A percentile compares a stretch with the other conserved stretches of the same genome.
Evolutionary conservation across 2,888 invertebrate species (phyloP).

Genomic region (Andrena fulva): DNA sequence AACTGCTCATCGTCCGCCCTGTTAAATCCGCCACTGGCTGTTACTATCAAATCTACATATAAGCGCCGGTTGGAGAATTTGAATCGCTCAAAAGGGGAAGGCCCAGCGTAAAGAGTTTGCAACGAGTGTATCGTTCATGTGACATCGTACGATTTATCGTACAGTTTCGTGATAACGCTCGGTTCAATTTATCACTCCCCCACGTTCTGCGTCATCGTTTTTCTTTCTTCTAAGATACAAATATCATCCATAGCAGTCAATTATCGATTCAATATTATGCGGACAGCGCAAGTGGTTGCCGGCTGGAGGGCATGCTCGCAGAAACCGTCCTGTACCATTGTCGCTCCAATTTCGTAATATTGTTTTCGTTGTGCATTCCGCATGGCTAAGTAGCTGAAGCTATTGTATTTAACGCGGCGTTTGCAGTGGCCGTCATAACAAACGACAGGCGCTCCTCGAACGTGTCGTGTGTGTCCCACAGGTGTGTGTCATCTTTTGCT

Average conservation of each 20-base stretch:
- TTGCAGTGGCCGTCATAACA: constrained; percentile 40
- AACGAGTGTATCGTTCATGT: neutral
- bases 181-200: neutral
- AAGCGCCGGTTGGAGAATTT: too few relatives aligned
- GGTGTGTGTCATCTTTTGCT: constrained; percentile 51
- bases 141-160: neutral
- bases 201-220: too few relatives aligned
- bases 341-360: constrained; percentile 52
- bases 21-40: too few relatives aligned
- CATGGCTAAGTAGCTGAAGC: constrained; percentile 14
- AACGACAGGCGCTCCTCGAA: constrained; percentile 21
- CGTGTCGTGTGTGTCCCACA: constrained; percentile 37
- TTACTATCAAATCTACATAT: too few relatives aligned
- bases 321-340: constrained; percentile 7
- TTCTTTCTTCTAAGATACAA: neutral
- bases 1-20: too few relatives aligned
- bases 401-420: constrained; percentile 37
- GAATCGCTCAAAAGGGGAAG: too few relatives aligned
- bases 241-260: neutral
- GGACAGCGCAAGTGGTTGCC: constrained; percentile 35
- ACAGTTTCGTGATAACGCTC: neutral
- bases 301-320: neutral
- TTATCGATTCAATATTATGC: constrained; percentile 23
- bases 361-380: constrained; percentile 38
- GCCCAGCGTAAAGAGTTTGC: too few relatives aligned